Evolutionary conservation across 1,140 invertebrate genomes (phyloP), one percentile per base, ranked within the genome.

Genomic region (Heliothis virescens): DNA sequence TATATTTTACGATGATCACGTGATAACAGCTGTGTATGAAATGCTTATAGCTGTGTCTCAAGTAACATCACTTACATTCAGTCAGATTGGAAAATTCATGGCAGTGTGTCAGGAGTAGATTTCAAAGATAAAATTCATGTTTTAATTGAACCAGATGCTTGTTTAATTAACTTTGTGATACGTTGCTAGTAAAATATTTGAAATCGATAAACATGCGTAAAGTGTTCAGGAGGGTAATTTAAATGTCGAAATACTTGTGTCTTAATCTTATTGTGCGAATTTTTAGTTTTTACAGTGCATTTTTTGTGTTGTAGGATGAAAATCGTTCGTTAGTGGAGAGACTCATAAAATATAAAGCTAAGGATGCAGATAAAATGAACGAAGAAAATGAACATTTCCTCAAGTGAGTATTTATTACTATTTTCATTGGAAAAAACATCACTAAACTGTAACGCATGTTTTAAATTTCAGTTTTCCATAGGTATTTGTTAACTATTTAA

Each of bases 331-430:
- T 99, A 53, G 96, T 99, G 50, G 97, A 98, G 65, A 95, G 98
- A 77, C 96, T 98, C 85, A 98, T 99, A 91, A 97, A 97, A 80
- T 97, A 98, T 85, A 99, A 99, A 95, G 96, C 98, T 15, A 97
- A 98, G 95, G 98, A 99, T 96, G 99, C 98, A 12, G 98, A 99
- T 88, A 97, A 97, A 94, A 96, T 99, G 96, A 99, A 99, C 90
- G 97, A 98, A 95, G 98, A 99, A 94, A 99, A 99, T 95, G 98
- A 99, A 95, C 97, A 97, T 91, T 98, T 98, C 91, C 93, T 98
- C 80, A 98, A 97, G 97, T 98, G 96, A 96, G 96, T 83, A 62
- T 16, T 34, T 50, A 62, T 55, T 59, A 5, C 48, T 80, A 53
- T 63, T 75, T 82, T 79, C 78, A 75, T 48, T 47, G 29, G 26